These are phyloP conservation scores for Fopius arisanus DNA, from an alignment of 1,140 invertebrate species.

Conservation along the genomic window DNA sequence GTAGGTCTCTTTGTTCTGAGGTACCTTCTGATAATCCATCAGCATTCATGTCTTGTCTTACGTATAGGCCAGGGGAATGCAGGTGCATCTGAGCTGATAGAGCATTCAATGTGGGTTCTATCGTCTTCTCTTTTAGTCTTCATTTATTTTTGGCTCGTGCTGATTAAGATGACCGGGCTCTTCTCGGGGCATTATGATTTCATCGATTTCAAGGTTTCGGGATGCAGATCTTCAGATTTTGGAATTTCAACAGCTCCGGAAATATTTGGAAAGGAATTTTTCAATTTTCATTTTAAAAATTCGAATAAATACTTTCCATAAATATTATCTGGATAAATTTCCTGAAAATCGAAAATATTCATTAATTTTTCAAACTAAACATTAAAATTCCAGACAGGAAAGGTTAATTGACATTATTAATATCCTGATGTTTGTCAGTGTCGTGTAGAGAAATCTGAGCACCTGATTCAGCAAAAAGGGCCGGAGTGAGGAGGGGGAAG, in stretches of 20 bases:
- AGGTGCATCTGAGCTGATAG: not conserved
- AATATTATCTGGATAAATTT: no score
- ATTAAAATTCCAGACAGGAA: not conserved
- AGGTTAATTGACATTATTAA: conserved; percentile 18
- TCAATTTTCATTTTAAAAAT: no score
- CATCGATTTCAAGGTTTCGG: no score
- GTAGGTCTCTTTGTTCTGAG: conserved; percentile 1
- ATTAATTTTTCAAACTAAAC: not conserved
- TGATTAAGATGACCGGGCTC: not conserved
- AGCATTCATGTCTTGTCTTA: conserved; percentile 6
- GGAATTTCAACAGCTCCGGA: no score
- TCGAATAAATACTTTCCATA: no score
- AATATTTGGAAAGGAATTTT: no score
- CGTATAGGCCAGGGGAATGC: not conserved
- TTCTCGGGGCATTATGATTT: no score
- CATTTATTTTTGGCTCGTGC: not conserved
- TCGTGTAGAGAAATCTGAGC: conserved; percentile 2
- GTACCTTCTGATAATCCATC: not conserved
- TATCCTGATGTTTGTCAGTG: not conserved
- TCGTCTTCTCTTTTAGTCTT: conserved; percentile 21
- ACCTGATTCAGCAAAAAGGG: not conserved
- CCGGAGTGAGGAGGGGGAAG: not conserved
- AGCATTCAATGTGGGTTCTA: conserved; percentile 3
- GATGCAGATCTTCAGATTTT: no score
- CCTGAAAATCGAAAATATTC: not conserved